A percentile compares a stretch with the other conserved stretches of the same genome.
Evolutionary conservation across 2,888 invertebrate species (phyloP).

Genomic region (Synergus itoensis): DNA sequence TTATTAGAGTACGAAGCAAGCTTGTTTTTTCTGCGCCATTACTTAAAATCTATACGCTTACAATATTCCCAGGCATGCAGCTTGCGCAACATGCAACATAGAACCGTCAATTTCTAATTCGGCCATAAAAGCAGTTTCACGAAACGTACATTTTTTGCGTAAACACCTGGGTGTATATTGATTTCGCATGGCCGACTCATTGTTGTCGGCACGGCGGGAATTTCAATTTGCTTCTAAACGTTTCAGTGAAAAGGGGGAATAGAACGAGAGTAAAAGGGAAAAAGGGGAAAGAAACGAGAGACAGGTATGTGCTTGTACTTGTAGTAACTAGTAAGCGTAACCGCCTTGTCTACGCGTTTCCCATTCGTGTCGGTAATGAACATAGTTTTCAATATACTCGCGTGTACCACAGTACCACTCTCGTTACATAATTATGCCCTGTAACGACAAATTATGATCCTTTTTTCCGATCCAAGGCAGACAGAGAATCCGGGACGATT

Average conservation of each 20-base stretch:
- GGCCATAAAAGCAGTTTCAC: background rate
- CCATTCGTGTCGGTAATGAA: constrained; percentile 59
- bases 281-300: constrained; percentile 28
- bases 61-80: background rate
- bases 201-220: constrained; percentile 53
- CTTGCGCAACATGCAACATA: background rate
- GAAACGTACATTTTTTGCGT: background rate
- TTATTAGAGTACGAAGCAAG: background rate
- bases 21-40: background rate
- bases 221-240: constrained; percentile 58
- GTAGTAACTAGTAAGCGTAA: background rate
- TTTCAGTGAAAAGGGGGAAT: constrained; percentile 50
- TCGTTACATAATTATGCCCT: constrained; percentile 60
- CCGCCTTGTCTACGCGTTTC: constrained; percentile 25
- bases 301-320: constrained; percentile 26
- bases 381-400: constrained; percentile 46
- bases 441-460: constrained; percentile 51
- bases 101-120: background rate
- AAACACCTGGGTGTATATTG: background rate
- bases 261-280: constrained; percentile 5
- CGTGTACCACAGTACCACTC: constrained; percentile 56
- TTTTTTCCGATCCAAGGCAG: background rate
- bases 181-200: background rate
- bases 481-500: constrained; percentile 31
- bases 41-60: background rate